Base-by-base conservation (phyloP, 2,888 invertebrate species). In the Ganaspis brasiliensis region DNA sequence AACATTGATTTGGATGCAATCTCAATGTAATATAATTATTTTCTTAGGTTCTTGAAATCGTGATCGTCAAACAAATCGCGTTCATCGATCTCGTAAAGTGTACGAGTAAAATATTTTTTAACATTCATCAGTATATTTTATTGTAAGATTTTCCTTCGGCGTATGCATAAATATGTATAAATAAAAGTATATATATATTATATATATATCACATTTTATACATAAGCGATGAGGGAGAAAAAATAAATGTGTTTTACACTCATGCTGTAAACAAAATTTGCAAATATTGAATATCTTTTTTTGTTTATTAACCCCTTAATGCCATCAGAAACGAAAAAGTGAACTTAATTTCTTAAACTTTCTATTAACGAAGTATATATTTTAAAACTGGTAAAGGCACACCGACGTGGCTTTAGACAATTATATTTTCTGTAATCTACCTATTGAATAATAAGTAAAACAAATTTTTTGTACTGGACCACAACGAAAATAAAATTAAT, bases 191-290 rank as follows among this genome's bases (percentile, higher is more conserved):
- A 67, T 67, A 45, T 21, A 67, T 67, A 63, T 67, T 67, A 61
- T 67, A 67, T 67, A 24, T 45, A 67, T 35, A 78, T 76, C 73
- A 73, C 76, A 76, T 79, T 77, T 81, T 37, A 59, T 76, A 75
- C 55, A 55, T 72, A 59, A 61, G 31, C 35, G 56, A 72, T 37
- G 35, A 61, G 56, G 72, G 73, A 71, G 57, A 57, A 40, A 75
- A 73, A 59, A 24, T 85, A 83, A 74, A 85, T 77, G 79, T 86
- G 84, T 88, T 87, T 87, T 87, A 86, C 86, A 86, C 83, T 83
- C 79, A 84, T 82, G 82, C 82, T 84, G 87, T 85, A 84, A 83
- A 85, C 67, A 77, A 85, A 78, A 81, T 83, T 82, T 87, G 83
- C 84, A 82, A 84, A 84, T 86, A 86, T 84, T 80, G 73, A 79